These are phyloP conservation scores for Saguinus imperator DNA, from an alignment of 2,113 vertebrate genomes.

Conservation along the genomic window DNA sequence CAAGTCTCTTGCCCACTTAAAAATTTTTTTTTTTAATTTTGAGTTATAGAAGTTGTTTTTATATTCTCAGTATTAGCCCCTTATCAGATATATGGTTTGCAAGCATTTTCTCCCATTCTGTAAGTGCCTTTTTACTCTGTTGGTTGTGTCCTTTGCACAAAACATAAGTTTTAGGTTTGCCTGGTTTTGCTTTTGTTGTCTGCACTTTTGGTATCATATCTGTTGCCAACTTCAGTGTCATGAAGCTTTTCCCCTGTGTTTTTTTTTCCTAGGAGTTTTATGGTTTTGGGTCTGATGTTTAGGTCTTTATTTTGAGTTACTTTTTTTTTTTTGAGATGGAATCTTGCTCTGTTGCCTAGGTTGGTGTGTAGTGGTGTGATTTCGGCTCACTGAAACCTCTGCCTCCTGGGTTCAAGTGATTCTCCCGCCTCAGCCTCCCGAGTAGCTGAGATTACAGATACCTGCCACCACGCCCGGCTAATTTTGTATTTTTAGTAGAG, in stretches of 20 bases:
- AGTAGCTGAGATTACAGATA: no score
- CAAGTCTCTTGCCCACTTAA: background rate
- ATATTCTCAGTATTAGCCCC: background rate
- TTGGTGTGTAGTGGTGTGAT: no score
- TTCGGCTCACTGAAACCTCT: no score
- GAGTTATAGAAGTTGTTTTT: background rate
- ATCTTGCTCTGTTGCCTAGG: no score
- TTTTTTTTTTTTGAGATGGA: background rate
- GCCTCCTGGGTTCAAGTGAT: no score
- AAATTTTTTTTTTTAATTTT: background rate
- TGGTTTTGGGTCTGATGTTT: background rate
- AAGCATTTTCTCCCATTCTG: background rate
- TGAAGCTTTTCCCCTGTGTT: background rate
- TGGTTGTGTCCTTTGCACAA: background rate
- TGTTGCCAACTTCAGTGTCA: background rate
- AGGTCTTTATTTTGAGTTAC: background rate
- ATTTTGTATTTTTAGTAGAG: no score
- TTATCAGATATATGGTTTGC: background rate
- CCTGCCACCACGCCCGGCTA: no score
- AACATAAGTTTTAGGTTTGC: background rate
- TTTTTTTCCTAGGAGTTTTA: slow-evolving; percentile 20
- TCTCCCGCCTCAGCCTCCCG: no score
- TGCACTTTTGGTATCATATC: background rate
- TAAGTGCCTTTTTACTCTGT: background rate
- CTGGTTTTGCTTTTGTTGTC: background rate